Evolutionary conservation across 30 jellyfish, hydroid and myxozoan species (phyloP).

Genomic region (Pelagia noctiluca): DNA sequence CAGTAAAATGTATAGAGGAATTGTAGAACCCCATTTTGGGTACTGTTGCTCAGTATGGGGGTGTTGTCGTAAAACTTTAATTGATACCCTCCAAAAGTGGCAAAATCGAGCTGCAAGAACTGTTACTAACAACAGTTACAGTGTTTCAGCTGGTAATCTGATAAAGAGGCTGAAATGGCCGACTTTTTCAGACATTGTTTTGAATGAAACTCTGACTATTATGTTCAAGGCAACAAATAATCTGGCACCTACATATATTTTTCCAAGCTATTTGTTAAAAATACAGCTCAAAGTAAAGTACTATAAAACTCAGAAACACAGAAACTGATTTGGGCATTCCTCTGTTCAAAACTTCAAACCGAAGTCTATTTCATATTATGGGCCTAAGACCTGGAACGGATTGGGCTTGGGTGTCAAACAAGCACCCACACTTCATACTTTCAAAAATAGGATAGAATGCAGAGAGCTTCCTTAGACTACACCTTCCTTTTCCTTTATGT

Average conservation of each 20-base stretch:
- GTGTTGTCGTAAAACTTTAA: neutral
- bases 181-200: slow-evolving; percentile 4
- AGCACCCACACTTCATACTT: no score
- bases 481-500: no score
- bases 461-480: no score
- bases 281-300: no score
- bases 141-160: slow-evolving; percentile 19
- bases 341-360: no score
- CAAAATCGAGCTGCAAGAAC: slow-evolving; percentile 29
- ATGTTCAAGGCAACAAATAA: slow-evolving; percentile 35
- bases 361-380: no score
- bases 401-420: no score
- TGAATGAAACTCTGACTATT: slow-evolving; percentile 19
- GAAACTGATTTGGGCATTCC: no score
- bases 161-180: neutral
- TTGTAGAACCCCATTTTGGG: slow-evolving; percentile 39
- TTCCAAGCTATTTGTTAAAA: slow-evolving; percentile 1
- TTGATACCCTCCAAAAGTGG: slow-evolving; percentile 1
- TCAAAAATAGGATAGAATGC: no score
- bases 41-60: slow-evolving; percentile 37
- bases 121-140: neutral
- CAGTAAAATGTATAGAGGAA: slow-evolving; percentile 21
- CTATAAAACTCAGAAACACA: no score
- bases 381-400: no score
- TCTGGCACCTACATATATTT: slow-evolving; percentile 28